Percentiles rank a stretch among this genome's conserved stretches.
phyloP scores from a whole-genome alignment of 2,113 vertebrate genomes.

The Tychaedon coryphoeus region DNA sequence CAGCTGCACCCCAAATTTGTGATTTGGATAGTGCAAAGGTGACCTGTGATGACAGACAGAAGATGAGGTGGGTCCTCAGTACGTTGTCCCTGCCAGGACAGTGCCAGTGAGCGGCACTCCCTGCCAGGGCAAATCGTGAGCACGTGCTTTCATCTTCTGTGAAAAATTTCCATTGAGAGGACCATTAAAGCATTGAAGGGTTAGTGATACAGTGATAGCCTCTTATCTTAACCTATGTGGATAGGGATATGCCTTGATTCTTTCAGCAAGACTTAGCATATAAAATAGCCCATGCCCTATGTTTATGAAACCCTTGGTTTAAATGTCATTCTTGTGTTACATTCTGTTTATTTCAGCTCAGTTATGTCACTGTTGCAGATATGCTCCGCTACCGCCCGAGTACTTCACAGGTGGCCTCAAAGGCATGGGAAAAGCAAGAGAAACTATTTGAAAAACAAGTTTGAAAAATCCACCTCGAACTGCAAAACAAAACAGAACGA shows the following conservation, averaged over 20 bases:
- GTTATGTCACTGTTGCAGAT: neutral
- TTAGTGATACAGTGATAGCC: neutral
- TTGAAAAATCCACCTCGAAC: neutral
- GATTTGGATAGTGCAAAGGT: neutral
- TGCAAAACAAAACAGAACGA: neutral
- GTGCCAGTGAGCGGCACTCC: neutral
- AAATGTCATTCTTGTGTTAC: neutral
- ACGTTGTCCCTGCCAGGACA: rapidly evolving
- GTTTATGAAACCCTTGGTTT: neutral
- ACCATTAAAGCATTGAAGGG: neutral
- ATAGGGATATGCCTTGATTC: neutral
- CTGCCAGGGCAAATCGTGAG: neutral
- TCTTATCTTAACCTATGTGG: too few species aligned
- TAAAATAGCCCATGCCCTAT: neutral
- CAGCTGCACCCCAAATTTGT: neutral
- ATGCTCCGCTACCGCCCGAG: neutral
- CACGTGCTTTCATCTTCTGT: neutral
- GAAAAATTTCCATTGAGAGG: neutral
- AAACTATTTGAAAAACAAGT: neutral
- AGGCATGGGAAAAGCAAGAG: neutral
- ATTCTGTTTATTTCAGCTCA: neutral
- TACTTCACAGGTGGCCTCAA: neutral
- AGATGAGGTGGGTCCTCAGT: neutral
- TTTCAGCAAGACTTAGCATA: neutral
- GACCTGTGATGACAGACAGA: rapidly evolving